Evolutionary conservation across 2,888 invertebrate species (phyloP).

Genomic region (Tethea ocularis): DNA sequence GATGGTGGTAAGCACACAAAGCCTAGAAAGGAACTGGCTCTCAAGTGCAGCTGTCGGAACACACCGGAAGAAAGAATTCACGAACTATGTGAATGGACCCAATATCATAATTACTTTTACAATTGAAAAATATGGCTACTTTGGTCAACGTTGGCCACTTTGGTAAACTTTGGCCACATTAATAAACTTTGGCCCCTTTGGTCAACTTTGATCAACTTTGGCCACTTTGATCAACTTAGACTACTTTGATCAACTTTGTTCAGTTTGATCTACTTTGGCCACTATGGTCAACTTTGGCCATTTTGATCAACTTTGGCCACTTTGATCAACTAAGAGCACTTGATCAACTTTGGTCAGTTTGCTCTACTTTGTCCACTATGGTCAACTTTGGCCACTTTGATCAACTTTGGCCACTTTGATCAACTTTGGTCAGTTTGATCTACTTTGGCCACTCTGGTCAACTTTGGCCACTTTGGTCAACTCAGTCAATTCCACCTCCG

Average conservation of each 20-base stretch:
- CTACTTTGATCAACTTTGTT: background rate
- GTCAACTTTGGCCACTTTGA: background rate
- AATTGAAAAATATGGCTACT: no score
- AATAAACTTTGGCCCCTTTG: no score
- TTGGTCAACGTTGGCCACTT: background rate
- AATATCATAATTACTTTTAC: no score
- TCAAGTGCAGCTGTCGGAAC: no score
- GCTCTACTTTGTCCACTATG: background rate
- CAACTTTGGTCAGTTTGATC: background rate
- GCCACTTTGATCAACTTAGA: no score
- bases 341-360: background rate
- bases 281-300: background rate
- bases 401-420: background rate
- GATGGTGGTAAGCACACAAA: no score
- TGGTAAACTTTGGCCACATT: background rate
- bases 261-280: background rate
- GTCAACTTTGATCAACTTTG: background rate
- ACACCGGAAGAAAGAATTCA: no score
- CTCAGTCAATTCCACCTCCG: background rate
- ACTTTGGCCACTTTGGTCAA: background rate
- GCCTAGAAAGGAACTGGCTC: no score
- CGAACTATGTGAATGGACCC: no score
- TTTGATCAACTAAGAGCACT: background rate
- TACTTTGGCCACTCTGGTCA: background rate
- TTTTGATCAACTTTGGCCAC: background rate